Base-by-base conservation (phyloP, 1,140 invertebrate species). In the Chrysomallon squamiferum region DNA sequence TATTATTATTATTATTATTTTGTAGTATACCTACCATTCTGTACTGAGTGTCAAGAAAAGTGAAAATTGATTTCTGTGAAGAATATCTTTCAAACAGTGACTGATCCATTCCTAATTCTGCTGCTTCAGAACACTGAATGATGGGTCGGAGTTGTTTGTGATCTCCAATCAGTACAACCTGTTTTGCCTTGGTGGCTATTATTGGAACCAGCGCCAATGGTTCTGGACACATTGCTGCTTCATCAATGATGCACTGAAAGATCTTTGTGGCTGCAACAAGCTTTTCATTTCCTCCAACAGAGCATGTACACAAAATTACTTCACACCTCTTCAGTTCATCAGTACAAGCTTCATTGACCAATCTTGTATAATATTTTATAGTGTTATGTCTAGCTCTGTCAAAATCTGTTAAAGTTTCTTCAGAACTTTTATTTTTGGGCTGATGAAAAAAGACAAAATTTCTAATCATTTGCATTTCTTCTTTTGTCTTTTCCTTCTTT, bases 141-240 rank as follows among this genome's bases (percentile, higher is more conserved):
- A 83, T 73, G 41, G 79, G 81, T 29, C 71, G 71, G 9, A 83
- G 66, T 47, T 83, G 81, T 56, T 78, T 78, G 49, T 82, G 80
- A 59, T 82, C 81, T 22, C 78, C 80, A 59, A 83, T 80, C 20
- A 83, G 68, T 9, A 83, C 79, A 47, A 83, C 73, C 60, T 81
- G 79, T 25, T 76, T 61, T 20, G 75, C 66, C n/a, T 69, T 59
- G 18, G 68, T 73, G 35, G 62, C 69, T 7, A 76, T 65, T n/a
- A 81, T 74, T 20, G 80, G 75, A 9, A 80, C 68, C 56, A 83
- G 33, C 66, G 68, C 73, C 38, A 82, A 74, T 22, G 81, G 80
- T 52, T 83, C 80, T n/a, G 73, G 76, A 50, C 77, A 79, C 81
- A 82, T 82, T 7, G 76, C 80, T 61, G 72, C 68, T 65, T 83